Conservation (phyloP, 2,113 vertebrate species). For the Phalacrocorax carbo region DNA sequence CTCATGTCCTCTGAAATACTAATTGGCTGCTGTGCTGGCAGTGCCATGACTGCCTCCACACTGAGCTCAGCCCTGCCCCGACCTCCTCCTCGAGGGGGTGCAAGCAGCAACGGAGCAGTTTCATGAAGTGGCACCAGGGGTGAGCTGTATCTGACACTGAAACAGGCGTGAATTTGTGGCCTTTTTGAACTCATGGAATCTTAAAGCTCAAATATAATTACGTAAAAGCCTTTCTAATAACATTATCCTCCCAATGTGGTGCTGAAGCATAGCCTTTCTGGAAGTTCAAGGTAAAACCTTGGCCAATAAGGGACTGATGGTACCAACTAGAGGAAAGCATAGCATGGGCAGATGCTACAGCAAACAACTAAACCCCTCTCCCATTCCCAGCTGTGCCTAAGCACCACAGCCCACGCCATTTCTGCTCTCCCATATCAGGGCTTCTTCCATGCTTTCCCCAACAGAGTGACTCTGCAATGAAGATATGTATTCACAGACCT, state of each 20-base stretch:
- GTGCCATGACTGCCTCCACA: not conserved
- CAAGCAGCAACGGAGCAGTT: accelerated
- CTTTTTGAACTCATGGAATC: not conserved
- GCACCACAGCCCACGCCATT: not conserved
- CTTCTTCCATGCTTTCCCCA: not conserved
- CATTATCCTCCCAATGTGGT: accelerated
- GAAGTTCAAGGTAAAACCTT: not conserved
- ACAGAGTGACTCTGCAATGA: accelerated
- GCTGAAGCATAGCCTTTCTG: not conserved
- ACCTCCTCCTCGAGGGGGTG: not conserved
- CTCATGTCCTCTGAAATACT: not conserved
- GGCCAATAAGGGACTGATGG: not conserved
- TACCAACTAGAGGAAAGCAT: not conserved
- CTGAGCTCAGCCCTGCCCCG: not conserved
- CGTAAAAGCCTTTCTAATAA: conserved; percentile 3
- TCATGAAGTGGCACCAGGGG: not conserved
- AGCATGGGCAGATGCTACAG: not conserved
- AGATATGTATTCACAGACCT: accelerated
- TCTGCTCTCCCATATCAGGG: not conserved
- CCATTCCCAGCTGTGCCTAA: not conserved
- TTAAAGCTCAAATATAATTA: not conserved
- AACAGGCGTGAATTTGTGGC: not conserved
- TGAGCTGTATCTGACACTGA: accelerated
- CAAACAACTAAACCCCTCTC: not conserved
- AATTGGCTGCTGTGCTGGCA: not conserved